Percentiles rank a stretch among this genome's conserved stretches.
These are phyloP conservation scores for Aphidius colemani DNA, from an alignment of 2,888 invertebrate species.

Conservation along the genomic window DNA sequence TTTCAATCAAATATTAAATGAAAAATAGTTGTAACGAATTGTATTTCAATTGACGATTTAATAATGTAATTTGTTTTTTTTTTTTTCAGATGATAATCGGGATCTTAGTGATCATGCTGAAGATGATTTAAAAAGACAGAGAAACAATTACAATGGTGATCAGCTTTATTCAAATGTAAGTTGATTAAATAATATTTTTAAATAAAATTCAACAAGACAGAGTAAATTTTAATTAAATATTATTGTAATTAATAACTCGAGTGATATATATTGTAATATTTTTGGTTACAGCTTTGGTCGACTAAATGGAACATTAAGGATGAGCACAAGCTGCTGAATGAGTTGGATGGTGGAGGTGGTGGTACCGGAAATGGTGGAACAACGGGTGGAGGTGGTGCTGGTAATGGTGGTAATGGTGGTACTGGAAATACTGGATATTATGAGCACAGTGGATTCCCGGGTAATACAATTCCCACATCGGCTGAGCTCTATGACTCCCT, in stretches of 20 bases:
- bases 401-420: slow-evolving; percentile 61
- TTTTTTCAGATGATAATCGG: slow-evolving; percentile 78
- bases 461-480: slow-evolving; percentile 61
- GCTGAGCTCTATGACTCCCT: slow-evolving; percentile 72
- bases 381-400: slow-evolving; percentile 62
- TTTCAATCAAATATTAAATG: too few species aligned
- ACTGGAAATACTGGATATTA: slow-evolving; percentile 58
- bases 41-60: not conserved
- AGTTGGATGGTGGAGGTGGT: slow-evolving; percentile 70
- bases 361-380: slow-evolving; percentile 59
- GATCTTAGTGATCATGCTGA: slow-evolving; percentile 87
- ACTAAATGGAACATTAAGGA: slow-evolving; percentile 91
- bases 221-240: slow-evolving; percentile 8
- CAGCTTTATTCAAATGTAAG: slow-evolving; percentile 88
- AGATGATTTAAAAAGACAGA: slow-evolving; percentile 86
- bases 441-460: slow-evolving; percentile 59
- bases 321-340: slow-evolving; percentile 85
- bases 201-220: not conserved
- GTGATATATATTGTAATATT: slow-evolving; percentile 19
- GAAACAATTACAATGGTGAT: slow-evolving; percentile 86
- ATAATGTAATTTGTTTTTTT: slow-evolving; percentile 16
- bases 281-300: slow-evolving; percentile 72
- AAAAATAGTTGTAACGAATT: not conserved
- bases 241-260: slow-evolving; percentile 6
- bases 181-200: slow-evolving; percentile 41